These are phyloP conservation scores for Brachionus sp. DNA, from an alignment of 1,140 invertebrate genomes.

Conservation along the genomic window DNA sequence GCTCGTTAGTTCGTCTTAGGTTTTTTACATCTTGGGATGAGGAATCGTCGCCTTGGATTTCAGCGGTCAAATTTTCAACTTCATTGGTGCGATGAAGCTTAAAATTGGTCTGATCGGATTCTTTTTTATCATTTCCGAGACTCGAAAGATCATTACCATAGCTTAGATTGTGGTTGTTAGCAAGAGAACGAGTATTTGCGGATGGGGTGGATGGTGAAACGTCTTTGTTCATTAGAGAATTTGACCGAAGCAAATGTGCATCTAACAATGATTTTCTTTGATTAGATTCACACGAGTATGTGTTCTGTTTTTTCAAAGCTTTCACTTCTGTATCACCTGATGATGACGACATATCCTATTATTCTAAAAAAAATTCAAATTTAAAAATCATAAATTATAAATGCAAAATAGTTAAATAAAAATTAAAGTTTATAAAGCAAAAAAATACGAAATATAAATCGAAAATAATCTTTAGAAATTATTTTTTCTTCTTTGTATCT, in stretches of 20 bases:
- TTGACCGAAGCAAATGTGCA: background rate
- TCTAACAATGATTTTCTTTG: background rate
- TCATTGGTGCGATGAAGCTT: slow-evolving; percentile 18
- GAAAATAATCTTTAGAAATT: background rate
- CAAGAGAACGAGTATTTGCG: background rate
- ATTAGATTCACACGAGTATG: background rate
- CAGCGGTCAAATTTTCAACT: background rate
- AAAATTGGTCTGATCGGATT: background rate
- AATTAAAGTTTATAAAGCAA: background rate
- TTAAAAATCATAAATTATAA: background rate
- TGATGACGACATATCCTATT: background rate
- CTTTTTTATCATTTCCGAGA: background rate
- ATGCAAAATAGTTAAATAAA: background rate
- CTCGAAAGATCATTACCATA: background rate
- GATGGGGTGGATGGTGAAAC: too few species aligned
- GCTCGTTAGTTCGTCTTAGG: background rate
- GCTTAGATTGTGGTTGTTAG: background rate
- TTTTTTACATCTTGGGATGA: background rate
- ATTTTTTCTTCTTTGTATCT: background rate
- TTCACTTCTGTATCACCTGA: background rate
- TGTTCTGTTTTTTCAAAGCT: background rate
- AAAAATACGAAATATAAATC: background rate
- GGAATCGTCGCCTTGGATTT: background rate
- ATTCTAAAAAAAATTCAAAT: slow-evolving; percentile 1
- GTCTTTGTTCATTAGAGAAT: background rate